phyloP scores from a whole-genome alignment of 2,888 invertebrate species.

The Dynastes hyllus region DNA sequence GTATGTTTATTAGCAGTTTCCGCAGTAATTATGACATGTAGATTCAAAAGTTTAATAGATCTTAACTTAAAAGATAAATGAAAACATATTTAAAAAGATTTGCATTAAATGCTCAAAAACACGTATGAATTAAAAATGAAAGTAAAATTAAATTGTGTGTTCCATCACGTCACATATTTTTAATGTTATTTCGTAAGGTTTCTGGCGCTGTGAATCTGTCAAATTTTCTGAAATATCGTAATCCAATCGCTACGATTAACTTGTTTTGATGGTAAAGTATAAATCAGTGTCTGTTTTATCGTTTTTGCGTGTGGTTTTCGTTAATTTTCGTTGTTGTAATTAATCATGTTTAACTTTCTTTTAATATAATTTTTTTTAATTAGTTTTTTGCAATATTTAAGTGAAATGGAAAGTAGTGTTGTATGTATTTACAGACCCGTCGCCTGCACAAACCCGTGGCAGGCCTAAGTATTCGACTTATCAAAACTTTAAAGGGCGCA shows the following conservation, averaged over 20 bases:
- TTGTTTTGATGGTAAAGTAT: background rate
- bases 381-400: slow-evolving; percentile 59
- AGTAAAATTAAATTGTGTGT: no score
- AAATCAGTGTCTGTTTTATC: background rate
- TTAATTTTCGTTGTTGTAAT: background rate
- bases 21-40: no score
- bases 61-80: no score
- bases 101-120: no score
- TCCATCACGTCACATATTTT: no score
- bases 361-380: slow-evolving; percentile 43
- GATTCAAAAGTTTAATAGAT: no score
- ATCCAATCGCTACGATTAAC: background rate
- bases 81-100: no score
- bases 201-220: no score
- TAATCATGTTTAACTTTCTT: slow-evolving; percentile 17
- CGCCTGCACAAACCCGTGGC: slow-evolving; percentile 85
- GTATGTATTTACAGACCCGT: slow-evolving; percentile 88
- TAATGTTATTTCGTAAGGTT: no score
- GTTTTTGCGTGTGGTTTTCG: slow-evolving; percentile 6
- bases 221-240: background rate
- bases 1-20: no score
- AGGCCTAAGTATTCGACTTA: slow-evolving; percentile 89
- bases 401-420: slow-evolving; percentile 65
- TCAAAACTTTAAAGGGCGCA: slow-evolving; percentile 93
- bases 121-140: no score